Conservation (phyloP, 2,113 vertebrate genomes). For the Pontoporia blainvillei region DNA sequence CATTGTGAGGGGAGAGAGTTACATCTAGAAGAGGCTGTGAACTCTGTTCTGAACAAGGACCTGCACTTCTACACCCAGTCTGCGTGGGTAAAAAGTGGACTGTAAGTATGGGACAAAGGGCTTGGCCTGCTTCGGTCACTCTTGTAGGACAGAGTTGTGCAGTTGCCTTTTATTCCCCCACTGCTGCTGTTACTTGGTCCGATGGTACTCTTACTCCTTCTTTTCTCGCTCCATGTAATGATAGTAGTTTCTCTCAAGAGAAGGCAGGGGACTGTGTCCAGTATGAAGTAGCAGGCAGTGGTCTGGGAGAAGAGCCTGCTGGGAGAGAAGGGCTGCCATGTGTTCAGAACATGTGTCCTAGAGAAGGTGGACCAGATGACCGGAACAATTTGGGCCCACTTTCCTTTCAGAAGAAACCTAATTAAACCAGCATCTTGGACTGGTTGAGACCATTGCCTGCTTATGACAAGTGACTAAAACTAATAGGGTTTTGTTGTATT, state of each 20-base stretch:
- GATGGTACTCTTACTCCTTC: background rate
- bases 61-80: constrained; percentile 86
- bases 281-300: background rate
- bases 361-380: background rate
- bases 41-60: constrained; percentile 81
- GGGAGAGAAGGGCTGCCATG: background rate
- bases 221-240: background rate
- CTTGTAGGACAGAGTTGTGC: background rate
- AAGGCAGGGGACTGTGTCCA: background rate
- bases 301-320: background rate
- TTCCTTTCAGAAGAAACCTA: background rate
- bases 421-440: background rate
- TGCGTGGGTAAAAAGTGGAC: constrained; percentile 85
- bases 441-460: background rate
- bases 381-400: background rate
- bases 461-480: background rate
- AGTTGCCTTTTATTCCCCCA: background rate
- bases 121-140: background rate
- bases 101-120: constrained; percentile 80
- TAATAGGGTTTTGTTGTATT: background rate
- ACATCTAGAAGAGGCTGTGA: constrained; percentile 78
- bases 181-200: background rate
- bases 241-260: background rate
- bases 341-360: background rate
- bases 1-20: constrained; percentile 87